These are phyloP conservation scores for Cataglyphis altisquamis DNA, from an alignment of 2,888 invertebrate genomes.

Conservation along the genomic window DNA sequence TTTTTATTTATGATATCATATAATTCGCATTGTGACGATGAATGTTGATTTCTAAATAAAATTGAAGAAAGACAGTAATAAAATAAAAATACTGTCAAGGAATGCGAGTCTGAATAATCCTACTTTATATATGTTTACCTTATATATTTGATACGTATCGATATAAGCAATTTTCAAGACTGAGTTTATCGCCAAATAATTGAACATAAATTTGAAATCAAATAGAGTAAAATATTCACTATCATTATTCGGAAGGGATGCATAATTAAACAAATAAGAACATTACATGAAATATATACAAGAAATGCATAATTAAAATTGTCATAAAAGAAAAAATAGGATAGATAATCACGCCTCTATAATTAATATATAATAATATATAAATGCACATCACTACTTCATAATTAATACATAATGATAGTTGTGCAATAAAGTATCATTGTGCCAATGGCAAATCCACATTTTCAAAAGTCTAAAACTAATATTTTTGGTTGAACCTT, in stretches of 20 bases:
- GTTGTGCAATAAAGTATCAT: neutral
- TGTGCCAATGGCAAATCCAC: neutral
- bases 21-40: slow-evolving; percentile 13
- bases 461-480: neutral
- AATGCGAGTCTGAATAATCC: slow-evolving; percentile 47
- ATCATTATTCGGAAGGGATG: neutral
- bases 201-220: neutral
- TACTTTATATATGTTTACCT: slow-evolving; percentile 13
- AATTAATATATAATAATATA: neutral
- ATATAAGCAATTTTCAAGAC: neutral
- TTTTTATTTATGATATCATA: slow-evolving; percentile 14
- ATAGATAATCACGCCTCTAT: neutral
- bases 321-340: neutral
- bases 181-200: neutral
- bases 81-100: slow-evolving; percentile 60
- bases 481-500: neutral
- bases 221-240: neutral
- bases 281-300: slow-evolving; percentile 16
- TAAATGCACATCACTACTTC: neutral
- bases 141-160: neutral
- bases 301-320: slow-evolving; percentile 22
- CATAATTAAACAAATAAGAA: neutral
- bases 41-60: slow-evolving; percentile 7
- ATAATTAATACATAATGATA: slow-evolving; percentile 1
- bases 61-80: neutral